A percentile compares a stretch with the other conserved stretches of the same genome.
These are phyloP conservation scores for Tricholaema leucomelas DNA, from an alignment of 2,113 vertebrate genomes.

Conservation along the genomic window DNA sequence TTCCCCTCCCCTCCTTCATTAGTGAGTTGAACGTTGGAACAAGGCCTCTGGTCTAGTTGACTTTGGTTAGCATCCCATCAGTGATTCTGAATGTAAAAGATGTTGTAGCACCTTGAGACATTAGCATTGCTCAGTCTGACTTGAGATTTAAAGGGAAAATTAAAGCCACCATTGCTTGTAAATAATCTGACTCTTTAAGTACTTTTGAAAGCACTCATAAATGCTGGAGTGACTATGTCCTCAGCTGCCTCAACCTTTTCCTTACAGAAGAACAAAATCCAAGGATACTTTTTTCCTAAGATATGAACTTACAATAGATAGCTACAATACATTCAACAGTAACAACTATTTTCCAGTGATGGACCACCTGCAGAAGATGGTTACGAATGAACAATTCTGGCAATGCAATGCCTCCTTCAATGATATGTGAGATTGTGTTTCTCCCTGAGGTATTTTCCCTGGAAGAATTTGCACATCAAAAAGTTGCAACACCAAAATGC, in stretches of 20 bases:
- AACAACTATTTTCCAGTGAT: neutral
- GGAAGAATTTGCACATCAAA: neutral
- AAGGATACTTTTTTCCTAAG: neutral
- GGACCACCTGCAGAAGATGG: neutral
- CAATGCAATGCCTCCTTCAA: neutral
- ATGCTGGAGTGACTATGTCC: neutral
- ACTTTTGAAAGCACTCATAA: neutral
- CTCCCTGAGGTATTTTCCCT: neutral
- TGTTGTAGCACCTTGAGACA: neutral
- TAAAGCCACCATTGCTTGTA: neutral
- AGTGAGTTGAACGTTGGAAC: neutral
- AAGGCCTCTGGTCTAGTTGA: neutral
- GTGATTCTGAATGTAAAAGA: neutral
- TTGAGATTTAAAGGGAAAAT: neutral
- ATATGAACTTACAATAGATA: neutral
- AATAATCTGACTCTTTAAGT: neutral
- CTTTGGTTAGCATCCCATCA: neutral
- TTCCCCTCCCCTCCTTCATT: neutral
- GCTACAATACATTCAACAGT: neutral
- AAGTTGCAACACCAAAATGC: neutral
- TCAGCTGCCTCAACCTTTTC: neutral
- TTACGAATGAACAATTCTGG: neutral
- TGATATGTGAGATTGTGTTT: neutral
- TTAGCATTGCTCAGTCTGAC: neutral
- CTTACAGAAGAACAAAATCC: neutral